A percentile compares a stretch with the other conserved stretches of the same genome.
phyloP scores from a whole-genome alignment of 2,113 vertebrate genomes.

The Anthoscopus minutus region DNA sequence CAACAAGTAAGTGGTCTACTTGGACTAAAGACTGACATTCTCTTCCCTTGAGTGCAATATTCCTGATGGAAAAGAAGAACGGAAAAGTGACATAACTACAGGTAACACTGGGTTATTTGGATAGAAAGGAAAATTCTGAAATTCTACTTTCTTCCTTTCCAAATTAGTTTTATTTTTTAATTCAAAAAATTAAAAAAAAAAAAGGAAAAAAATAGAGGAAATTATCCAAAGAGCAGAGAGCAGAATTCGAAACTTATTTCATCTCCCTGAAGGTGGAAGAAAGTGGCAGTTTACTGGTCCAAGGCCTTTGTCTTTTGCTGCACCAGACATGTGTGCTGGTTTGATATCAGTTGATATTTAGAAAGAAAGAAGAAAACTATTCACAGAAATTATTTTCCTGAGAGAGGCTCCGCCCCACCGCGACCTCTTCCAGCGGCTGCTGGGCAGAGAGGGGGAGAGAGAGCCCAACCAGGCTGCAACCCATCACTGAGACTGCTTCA shows the following conservation, averaged over 20 bases:
- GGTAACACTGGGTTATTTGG: accelerated
- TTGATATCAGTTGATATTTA: no score
- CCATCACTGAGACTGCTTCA: no score
- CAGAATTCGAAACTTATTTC: not conserved
- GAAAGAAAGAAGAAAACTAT: no score
- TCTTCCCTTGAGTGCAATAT: not conserved
- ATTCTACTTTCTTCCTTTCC: not conserved
- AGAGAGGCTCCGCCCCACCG: no score
- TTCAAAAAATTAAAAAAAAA: not conserved
- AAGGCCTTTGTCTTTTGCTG: not conserved
- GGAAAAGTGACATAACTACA: not conserved
- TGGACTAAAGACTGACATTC: not conserved
- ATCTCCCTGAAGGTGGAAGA: not conserved
- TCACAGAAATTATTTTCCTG: no score
- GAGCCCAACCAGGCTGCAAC: no score
- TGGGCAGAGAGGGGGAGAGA: no score
- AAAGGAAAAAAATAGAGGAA: not conserved
- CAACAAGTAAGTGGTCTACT: not conserved
- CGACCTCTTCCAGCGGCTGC: no score
- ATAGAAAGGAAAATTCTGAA: not conserved
- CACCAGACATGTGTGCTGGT: no score
- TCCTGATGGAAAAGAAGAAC: not conserved
- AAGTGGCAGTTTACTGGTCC: not conserved
- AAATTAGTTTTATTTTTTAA: not conserved
- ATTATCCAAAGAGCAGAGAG: not conserved